These are phyloP conservation scores for Valencia hispanica DNA, from an alignment of 2,797 vertebrate genomes.

Conservation along the genomic window DNA sequence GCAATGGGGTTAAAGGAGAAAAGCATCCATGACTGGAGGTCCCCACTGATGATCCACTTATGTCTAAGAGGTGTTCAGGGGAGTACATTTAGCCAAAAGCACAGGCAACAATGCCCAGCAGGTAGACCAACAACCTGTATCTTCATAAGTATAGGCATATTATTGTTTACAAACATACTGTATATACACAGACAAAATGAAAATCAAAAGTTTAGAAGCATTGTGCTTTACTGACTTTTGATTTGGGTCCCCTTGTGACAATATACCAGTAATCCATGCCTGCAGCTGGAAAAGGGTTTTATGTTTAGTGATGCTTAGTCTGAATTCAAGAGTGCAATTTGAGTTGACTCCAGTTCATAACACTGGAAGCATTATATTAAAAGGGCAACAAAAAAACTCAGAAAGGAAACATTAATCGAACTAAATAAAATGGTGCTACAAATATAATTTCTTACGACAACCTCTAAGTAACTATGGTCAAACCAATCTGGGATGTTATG, in stretches of 20 bases:
- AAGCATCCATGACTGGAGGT: too few species aligned
- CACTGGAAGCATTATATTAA: constrained; percentile 16
- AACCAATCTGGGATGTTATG: constrained; percentile 54
- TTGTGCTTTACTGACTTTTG: neutral
- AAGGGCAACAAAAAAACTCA: constrained; percentile 20
- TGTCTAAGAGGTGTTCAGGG: too few species aligned
- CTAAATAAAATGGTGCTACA: constrained; percentile 3
- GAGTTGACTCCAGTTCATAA: constrained; percentile 37
- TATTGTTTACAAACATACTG: neutral
- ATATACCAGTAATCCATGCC: constrained; percentile 26
- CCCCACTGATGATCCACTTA: too few species aligned
- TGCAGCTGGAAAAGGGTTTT: constrained; percentile 16
- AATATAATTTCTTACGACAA: constrained; percentile 27
- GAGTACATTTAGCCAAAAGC: too few species aligned
- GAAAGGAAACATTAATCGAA: constrained; percentile 34
- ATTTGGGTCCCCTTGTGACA: constrained; percentile 23
- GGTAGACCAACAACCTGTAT: too few species aligned
- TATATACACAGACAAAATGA: neutral
- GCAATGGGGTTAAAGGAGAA: too few species aligned
- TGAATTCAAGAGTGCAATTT: constrained; percentile 26
- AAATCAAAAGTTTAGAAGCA: neutral
- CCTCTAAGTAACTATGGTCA: constrained; percentile 50
- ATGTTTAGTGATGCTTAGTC: constrained; percentile 12
- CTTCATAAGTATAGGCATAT: too few species aligned
- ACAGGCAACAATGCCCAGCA: too few species aligned